Conservation (phyloP, 2,888 invertebrate species). For the Biston betularia region DNA sequence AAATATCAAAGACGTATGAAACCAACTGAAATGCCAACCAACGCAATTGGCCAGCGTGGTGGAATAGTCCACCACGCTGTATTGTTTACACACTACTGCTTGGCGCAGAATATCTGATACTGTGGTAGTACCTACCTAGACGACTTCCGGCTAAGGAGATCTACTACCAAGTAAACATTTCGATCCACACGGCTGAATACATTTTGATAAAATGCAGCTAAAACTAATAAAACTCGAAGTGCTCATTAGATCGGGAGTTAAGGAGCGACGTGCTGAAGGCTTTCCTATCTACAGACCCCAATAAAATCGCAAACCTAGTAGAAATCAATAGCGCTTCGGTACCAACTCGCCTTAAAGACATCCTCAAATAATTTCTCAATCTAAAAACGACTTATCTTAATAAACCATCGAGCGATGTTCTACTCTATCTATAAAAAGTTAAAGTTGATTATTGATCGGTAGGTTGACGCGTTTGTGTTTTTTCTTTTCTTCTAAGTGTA, state of each 20-base stretch:
- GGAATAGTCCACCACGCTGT: too few species aligned
- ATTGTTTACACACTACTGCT: too few species aligned
- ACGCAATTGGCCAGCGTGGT: too few species aligned
- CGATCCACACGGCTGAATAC: neutral
- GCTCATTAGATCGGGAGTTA: conserved; percentile 30
- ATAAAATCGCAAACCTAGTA: conserved; percentile 42
- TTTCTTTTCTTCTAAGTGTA: conserved; percentile 1
- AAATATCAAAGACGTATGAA: too few species aligned
- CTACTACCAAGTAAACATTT: too few species aligned
- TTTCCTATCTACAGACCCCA: conserved; percentile 34
- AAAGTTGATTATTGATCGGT: conserved; percentile 10
- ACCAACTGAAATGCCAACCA: too few species aligned
- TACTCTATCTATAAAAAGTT: neutral
- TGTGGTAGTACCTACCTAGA: too few species aligned
- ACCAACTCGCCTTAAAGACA: conserved; percentile 22
- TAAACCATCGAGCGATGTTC: neutral
- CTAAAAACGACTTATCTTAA: conserved; percentile 8
- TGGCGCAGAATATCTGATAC: too few species aligned
- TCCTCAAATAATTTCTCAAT: conserved; percentile 26
- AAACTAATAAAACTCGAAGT: conserved; percentile 9
- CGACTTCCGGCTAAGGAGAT: too few species aligned
- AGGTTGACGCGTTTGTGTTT: neutral
- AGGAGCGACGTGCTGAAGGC: conserved; percentile 38
- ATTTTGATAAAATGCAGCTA: neutral
- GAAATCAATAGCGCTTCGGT: conserved; percentile 43